A percentile compares a stretch with the other conserved stretches of the same genome.
phyloP scores from a whole-genome alignment of 2,113 vertebrate species.

The Anas platyrhynchos region DNA sequence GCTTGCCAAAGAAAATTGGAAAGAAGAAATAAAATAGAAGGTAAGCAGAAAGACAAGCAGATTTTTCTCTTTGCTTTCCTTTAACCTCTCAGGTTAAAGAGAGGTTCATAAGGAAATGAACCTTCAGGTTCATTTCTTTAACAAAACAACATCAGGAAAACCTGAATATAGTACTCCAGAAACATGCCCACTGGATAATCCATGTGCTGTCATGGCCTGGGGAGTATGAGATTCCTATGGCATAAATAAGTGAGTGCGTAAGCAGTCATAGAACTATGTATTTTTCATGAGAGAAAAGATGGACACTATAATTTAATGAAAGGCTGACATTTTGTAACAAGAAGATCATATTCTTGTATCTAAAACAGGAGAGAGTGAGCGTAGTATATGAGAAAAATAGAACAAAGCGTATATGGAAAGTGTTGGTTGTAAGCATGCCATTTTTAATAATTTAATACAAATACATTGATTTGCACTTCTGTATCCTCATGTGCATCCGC shows the following conservation, averaged over 20 bases:
- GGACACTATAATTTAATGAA: background rate
- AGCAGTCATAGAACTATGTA: background rate
- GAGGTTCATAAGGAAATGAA: too few species aligned
- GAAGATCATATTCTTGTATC: background rate
- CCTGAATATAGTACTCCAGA: background rate
- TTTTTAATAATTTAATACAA: background rate
- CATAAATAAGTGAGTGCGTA: constrained; percentile 33
- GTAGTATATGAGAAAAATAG: background rate
- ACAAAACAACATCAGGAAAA: background rate
- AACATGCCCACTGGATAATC: background rate
- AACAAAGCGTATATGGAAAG: background rate
- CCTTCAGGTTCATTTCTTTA: background rate
- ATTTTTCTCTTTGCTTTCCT: background rate
- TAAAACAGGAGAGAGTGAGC: background rate
- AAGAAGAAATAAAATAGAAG: background rate
- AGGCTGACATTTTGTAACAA: background rate
- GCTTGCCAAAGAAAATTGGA: background rate
- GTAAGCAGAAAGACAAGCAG: background rate
- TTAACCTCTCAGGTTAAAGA: background rate
- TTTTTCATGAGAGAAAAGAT: constrained; percentile 42
- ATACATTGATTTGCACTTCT: background rate
- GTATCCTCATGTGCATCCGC: background rate
- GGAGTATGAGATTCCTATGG: background rate
- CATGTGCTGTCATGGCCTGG: background rate
- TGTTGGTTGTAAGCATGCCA: background rate